phyloP scores from a whole-genome alignment of 2,113 vertebrate species.

The Stegastes partitus region DNA sequence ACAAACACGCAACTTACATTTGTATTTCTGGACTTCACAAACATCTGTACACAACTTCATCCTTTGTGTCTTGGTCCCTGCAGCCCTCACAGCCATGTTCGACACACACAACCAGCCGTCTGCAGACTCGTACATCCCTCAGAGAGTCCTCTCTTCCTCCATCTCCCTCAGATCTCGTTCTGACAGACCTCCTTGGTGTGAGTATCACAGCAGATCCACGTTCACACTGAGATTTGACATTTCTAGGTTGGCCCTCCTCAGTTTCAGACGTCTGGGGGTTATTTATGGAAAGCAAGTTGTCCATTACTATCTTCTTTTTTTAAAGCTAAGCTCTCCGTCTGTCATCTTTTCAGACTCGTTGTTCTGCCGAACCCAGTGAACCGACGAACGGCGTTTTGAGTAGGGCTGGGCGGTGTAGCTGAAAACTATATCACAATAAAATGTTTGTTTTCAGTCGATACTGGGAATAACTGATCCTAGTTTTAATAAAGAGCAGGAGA shows the following conservation, averaged over 20 bases:
- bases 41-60: neutral
- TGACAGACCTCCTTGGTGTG: conserved; percentile 96
- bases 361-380: conserved; percentile 5
- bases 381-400: neutral
- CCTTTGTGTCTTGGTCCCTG: neutral
- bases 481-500: too few species aligned
- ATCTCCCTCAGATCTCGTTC: conserved; percentile 87
- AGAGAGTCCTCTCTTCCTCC: conserved; percentile 90
- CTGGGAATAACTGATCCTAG: too few species aligned
- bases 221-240: conserved; percentile 15
- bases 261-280: conserved; percentile 28
- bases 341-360: neutral
- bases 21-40: neutral
- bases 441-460: too few species aligned
- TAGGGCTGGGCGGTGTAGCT: too few species aligned
- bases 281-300: conserved; percentile 30
- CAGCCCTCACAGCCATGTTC: conserved; percentile 89
- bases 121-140: conserved; percentile 90
- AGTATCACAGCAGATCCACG: conserved; percentile 77
- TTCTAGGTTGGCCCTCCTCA: conserved; percentile 14
- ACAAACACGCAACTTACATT: too few species aligned
- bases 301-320: neutral
- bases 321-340: neutral
- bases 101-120: conserved; percentile 89
- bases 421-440: too few species aligned